Evolutionary conservation across 2,113 vertebrate genomes (phyloP), one percentile per base, ranked within the genome.

Genomic region (Chascanopsetta lugubris): DNA sequence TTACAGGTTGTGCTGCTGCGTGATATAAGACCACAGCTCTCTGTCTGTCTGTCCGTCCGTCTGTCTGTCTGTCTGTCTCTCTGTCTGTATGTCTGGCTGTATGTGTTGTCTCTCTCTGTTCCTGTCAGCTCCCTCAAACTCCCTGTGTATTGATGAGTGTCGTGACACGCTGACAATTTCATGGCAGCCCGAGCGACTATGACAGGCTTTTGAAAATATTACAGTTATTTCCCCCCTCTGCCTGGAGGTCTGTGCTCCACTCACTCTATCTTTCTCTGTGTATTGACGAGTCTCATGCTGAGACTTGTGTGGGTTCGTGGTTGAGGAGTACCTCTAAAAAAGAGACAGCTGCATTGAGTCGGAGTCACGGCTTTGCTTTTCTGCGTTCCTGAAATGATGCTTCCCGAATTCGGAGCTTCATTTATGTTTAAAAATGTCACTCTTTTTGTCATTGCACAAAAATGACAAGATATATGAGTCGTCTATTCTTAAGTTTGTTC

Each of bases 161-260:
- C n/a, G n/a, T n/a, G 38, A 10, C 40, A 49, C 36, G 5, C 21
- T 22, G n/a, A 20, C 50, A 46, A 43, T 40, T 17, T 55, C 21
- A 10, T 29, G 29, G 8, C 34, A 34, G 59, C 18, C 34, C 26
- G 34, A 42, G 29, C 34, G 67, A 49, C 49, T 46, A 61, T 48
- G 65, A 77, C 61, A 65, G 25, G 70, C 4, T 21, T 71, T 69
- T 50, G 49, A 68, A 49, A 25, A 67, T 17, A 42, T 47, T 38
- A 20, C 48, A 67, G 60, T n/a, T 60, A 6, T 48, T 59, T 67
- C 46, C 26, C 24, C 22, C 15, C 42, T 25, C 40, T 54, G 56
- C 8, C 61, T 17, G 17, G 47, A 51, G n/a, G 0, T 5, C 17
- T 51, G 26, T 32, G 11, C 58, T 27, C 47, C 3, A 20, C 47